Evolutionary conservation across 2,113 vertebrate species (phyloP).

Genomic region (Apeltes quadracus): DNA sequence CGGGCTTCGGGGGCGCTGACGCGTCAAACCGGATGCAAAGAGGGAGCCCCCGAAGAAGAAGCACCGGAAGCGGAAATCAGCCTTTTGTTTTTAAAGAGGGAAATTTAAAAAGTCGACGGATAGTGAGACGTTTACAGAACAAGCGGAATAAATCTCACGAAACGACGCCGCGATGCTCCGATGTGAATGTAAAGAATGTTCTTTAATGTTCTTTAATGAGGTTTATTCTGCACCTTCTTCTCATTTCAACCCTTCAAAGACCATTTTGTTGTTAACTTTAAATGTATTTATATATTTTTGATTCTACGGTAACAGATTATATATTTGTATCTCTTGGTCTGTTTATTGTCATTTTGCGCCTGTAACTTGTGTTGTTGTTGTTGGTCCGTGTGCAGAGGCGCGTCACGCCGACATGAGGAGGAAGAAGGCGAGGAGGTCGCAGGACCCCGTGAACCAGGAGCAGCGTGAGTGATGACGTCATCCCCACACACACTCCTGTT

Average conservation of each 20-base stretch:
- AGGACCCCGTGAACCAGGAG: background rate
- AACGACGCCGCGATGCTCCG: background rate
- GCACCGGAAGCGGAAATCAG: constrained; percentile 34
- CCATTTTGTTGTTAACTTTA: too few species aligned
- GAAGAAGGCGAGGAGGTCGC: constrained; percentile 25
- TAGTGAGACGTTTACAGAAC: constrained; percentile 4
- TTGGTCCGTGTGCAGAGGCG: background rate
- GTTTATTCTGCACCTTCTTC: too few species aligned
- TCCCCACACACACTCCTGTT: too few species aligned
- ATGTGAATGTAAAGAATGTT: too few species aligned
- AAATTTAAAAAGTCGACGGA: constrained; percentile 60
- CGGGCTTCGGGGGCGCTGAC: too few species aligned
- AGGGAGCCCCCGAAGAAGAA: background rate
- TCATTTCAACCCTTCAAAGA: too few species aligned
- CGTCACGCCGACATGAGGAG: constrained; percentile 47
- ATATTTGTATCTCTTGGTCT: background rate
- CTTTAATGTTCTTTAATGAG: too few species aligned
- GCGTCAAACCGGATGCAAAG: too few species aligned
- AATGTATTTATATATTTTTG: too few species aligned
- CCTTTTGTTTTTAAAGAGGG: constrained; percentile 69
- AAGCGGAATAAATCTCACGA: background rate
- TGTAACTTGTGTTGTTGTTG: too few species aligned
- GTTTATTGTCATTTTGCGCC: too few species aligned
- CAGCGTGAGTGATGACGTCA: constrained; percentile 47
- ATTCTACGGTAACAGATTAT: too few species aligned